phyloP scores from a whole-genome alignment of 2,888 invertebrate species.

The Magallana nippona region DNA sequence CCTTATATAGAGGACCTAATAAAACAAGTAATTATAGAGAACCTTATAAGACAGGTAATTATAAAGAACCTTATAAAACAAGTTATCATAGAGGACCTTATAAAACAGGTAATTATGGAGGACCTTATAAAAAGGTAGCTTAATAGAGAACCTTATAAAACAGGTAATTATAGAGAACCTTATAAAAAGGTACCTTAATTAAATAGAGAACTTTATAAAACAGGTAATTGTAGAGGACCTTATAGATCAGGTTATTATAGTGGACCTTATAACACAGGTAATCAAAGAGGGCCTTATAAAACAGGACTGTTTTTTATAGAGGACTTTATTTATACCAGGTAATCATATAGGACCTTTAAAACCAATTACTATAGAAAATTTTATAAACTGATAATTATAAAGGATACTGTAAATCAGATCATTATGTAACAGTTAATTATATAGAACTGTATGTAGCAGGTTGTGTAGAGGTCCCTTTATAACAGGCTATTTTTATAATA shows the following conservation, averaged over 20 bases:
- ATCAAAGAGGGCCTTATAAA: constrained; percentile 63
- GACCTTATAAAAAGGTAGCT: background rate
- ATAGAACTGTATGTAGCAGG: constrained; percentile 61
- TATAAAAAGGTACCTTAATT: too few species aligned
- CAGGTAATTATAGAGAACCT: constrained; percentile 60
- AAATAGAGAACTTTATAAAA: constrained; percentile 73
- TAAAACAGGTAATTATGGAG: background rate
- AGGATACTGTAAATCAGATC: background rate
- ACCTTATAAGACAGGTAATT: constrained; percentile 63
- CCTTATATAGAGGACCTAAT: background rate
- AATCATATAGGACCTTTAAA: constrained; percentile 67
- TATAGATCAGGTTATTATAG: background rate
- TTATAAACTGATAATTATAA: background rate
- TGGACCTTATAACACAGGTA: background rate
- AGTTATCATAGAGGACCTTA: constrained; percentile 57
- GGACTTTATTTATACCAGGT: background rate
- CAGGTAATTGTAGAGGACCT: constrained; percentile 61
- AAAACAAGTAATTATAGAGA: constrained; percentile 45
- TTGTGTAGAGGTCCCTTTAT: background rate
- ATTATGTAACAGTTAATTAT: constrained; percentile 63
- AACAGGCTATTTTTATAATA: too few species aligned
- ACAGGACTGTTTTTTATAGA: too few species aligned
- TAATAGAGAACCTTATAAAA: constrained; percentile 64
- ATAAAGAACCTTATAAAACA: constrained; percentile 70
- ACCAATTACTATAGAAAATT: constrained; percentile 61